Evolutionary conservation across 2,113 vertebrate species (phyloP).

Genomic region (Tinamus guttatus): DNA sequence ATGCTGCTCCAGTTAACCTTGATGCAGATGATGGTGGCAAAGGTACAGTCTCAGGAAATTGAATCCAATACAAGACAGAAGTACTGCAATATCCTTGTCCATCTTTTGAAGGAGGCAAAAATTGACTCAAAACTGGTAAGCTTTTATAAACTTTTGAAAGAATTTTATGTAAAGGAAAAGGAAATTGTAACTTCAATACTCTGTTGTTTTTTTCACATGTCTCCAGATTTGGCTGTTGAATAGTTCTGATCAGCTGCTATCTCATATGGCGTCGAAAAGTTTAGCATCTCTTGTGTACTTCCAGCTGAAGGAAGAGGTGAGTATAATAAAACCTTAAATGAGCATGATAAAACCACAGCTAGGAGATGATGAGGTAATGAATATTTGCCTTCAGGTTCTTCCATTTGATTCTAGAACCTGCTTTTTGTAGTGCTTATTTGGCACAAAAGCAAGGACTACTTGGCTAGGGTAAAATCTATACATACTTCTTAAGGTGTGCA

Average conservation of each 20-base stretch:
- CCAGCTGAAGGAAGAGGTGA: slow-evolving; percentile 82
- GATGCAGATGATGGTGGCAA: slow-evolving; percentile 74
- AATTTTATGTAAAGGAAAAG: not conserved
- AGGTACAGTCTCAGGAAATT: slow-evolving; percentile 20
- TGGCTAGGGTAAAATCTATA: not conserved
- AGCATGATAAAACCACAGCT: not conserved
- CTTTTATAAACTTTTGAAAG: not conserved
- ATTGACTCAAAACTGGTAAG: slow-evolving; percentile 86
- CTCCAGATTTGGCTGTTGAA: slow-evolving; percentile 74
- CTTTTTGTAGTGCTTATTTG: not conserved
- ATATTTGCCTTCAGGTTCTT: not conserved
- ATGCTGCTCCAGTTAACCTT: slow-evolving; percentile 81
- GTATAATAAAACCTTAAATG: slow-evolving; percentile 20
- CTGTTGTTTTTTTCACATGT: not conserved
- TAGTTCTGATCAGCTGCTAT: slow-evolving; percentile 77
- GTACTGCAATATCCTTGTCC: slow-evolving; percentile 69
- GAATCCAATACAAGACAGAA: slow-evolving; percentile 25
- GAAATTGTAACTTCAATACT: not conserved
- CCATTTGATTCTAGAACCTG: not conserved
- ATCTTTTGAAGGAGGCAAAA: slow-evolving; percentile 75
- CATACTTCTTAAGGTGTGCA: not conserved
- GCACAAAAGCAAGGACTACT: not conserved
- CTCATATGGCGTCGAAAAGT: slow-evolving; percentile 85
- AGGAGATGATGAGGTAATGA: not conserved
- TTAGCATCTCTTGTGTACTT: slow-evolving; percentile 79